phyloP scores from a whole-genome alignment of 2,113 vertebrate genomes.

The Macroglossus sobrinus region DNA sequence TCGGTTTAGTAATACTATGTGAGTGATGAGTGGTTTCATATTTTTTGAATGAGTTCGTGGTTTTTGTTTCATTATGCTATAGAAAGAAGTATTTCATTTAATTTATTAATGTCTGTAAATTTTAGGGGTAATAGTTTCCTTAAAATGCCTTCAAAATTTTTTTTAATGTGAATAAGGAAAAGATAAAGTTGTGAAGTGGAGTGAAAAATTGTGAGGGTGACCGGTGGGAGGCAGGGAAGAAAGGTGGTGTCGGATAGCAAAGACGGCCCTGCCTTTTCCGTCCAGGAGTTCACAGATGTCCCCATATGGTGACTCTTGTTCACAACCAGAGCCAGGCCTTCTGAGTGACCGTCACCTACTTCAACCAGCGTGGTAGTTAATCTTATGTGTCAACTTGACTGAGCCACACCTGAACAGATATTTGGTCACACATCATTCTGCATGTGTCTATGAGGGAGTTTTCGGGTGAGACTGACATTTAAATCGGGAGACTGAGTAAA shows the following conservation, averaged over 20 bases:
- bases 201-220: not conserved
- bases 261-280: not conserved
- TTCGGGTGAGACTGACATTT: not conserved
- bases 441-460: not conserved
- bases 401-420: not conserved
- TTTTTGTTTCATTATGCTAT: not conserved
- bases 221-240: fast-evolving
- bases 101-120: not conserved
- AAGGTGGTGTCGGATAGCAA: not conserved
- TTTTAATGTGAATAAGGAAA: not conserved
- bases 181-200: not conserved
- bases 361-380: not conserved
- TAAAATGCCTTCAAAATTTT: not conserved
- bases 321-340: not conserved
- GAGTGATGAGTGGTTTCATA: not conserved
- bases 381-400: not conserved
- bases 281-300: not conserved
- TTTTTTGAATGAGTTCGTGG: not conserved
- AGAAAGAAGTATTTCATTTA: not conserved
- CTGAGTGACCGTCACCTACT: not conserved
- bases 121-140: not conserved
- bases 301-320: not conserved
- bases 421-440: not conserved
- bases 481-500: not conserved
- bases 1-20: not conserved